Evolutionary conservation across 92 coral and sea anemone genomes (phyloP), one percentile per base, ranked within the genome.

Genomic region (Isaurus tuberculatus): DNA sequence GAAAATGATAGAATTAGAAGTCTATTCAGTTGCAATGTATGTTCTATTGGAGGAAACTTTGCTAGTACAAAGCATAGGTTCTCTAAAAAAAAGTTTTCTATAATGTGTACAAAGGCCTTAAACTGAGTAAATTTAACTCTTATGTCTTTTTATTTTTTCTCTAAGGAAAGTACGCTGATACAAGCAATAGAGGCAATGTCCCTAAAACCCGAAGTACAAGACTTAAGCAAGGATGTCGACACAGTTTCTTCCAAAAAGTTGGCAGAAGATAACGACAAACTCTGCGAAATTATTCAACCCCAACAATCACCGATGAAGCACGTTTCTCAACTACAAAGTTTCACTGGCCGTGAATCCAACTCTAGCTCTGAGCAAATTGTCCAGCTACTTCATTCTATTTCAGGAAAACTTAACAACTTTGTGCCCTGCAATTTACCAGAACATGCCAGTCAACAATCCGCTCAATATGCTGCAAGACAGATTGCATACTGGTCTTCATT

Each of bases 401-500:
- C 67, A 5, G 67, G 67, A 61, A 25, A 28, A 28, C 67, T 61
- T 14, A 2, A 61, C 16, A 61, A 61, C 67, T 61, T 61, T 28
- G n/a, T 61, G 9, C 73, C 73, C n/a, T 67, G 73, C 25, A 13
- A 34, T 31, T 34, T 67, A 28, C 48, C 73, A 20, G 73, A 67
- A 31, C 73, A 31, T 28, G 46, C 46, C 11, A 32, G 73, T 33
- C 73, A 31, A 67, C 43, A 34, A 15, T 67, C 73, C 17, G 28
- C 26, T 19, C 46, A 31, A 31, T 34, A 67, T 32, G 73, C 46
- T 67, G 48, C 73, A 4, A 67, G 73, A 67, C 73, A 67, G 73
- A 34, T 67, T 31, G 72, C 72, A 16, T 67, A 67, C 46, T 67
- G 72, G 72, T 67, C 46, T 31, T 67, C 73, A 4, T 31, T 67